A percentile compares a stretch with the other conserved stretches of the same genome.
These are phyloP conservation scores for Mizuhopecten yessoensis DNA, from an alignment of 1,140 invertebrate species.

Conservation along the genomic window DNA sequence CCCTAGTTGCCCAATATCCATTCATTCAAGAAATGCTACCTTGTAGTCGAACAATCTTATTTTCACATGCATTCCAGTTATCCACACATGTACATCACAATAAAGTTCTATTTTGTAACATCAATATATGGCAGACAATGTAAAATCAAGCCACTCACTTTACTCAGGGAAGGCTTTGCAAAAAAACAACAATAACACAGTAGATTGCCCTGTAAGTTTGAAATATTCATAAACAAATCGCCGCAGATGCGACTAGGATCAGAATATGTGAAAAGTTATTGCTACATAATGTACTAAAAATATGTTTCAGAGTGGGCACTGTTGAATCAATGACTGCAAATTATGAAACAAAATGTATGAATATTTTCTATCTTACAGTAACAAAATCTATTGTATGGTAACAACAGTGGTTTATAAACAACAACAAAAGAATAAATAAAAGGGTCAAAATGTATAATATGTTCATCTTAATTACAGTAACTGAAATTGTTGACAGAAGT, in stretches of 20 bases:
- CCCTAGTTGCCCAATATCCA: background rate
- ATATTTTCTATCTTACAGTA: background rate
- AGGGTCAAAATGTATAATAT: background rate
- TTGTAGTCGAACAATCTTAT: background rate
- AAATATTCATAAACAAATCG: background rate
- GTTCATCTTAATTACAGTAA: too few relatives aligned
- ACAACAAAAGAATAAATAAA: conserved; percentile 29
- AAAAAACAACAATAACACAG: background rate
- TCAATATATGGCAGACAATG: background rate
- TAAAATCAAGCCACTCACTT: background rate
- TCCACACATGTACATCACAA: background rate
- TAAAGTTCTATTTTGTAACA: background rate
- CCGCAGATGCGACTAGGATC: background rate
- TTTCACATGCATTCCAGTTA: background rate
- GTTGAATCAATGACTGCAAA: background rate
- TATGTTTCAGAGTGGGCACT: too few relatives aligned
- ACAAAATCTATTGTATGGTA: background rate
- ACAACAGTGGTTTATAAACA: background rate
- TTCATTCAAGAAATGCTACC: conserved; percentile 5
- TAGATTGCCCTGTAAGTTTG: conserved; percentile 11
- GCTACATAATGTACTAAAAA: background rate
- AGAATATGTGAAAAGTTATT: background rate
- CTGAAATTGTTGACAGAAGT: too few relatives aligned
- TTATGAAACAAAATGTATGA: background rate
- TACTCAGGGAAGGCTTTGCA: too few relatives aligned